Evolutionary conservation across 2,888 invertebrate genomes (phyloP), one percentile per base, ranked within the genome.

Genomic region (Drosophila mimetica): DNA sequence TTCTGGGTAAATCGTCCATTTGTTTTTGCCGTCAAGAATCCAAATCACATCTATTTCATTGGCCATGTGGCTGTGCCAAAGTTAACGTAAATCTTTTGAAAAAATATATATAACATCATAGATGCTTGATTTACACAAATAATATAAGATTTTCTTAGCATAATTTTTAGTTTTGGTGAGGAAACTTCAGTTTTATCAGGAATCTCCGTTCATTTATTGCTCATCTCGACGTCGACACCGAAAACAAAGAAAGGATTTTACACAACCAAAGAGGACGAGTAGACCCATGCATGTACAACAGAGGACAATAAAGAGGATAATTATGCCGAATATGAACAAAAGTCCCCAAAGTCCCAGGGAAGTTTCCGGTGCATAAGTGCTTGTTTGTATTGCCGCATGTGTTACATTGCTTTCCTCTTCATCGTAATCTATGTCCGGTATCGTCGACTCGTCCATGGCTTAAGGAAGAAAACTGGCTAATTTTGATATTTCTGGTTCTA

Each of bases 241-340:
- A 18, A 53, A 14, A 36, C 55, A 57, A 9, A 57, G 25, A 18
- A 53, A 57, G 18, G 34, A 36, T 1, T 14, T 37, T 4, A 37
- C 8, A 14, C 53, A 57, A 11, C 55, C 55, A 11, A 53, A 57
- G 18, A 57, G n/a, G 55, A 57, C 55, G 0, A 57, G 55, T 1
- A 57, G n/a, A 11, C 16, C 11, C 36, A 53, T 36, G 3, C n/a
- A 37, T 8, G n/a, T 2, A 0, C 18, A 9, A 5, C 55, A 57
- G 8, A 28, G 8, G 4, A 7, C 9, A 8, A 36, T 14, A 5
- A 53, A 25, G n/a, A 2, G 0, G 1, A 20, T 0, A 9, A 53
- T 57, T 9, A 53, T 9, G 14, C 1, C 14, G 18, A 57, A 57
- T 53, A 57, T 28, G 8, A 57, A 57, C 4, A 57, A 4, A 8